Base-by-base conservation (phyloP, 1,140 invertebrate species). In the Macrotrachela quadricornifera region DNA sequence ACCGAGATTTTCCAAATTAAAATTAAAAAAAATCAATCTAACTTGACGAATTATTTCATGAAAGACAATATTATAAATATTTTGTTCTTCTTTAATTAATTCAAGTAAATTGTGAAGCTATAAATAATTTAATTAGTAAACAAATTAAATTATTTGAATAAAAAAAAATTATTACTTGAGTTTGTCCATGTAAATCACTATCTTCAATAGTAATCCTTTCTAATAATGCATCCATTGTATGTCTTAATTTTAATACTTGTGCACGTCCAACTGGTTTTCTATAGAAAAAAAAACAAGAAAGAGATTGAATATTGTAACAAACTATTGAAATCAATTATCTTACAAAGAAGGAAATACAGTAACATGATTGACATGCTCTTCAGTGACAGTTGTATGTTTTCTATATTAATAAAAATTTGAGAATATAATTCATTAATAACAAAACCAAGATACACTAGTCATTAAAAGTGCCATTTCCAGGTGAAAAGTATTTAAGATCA, bases 21-120 rank as follows among this genome's bases (percentile, higher is more conserved):
- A 38, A n/a, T 45, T n/a, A 13, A 16, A 17, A 30, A 15, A 30
- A 6, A 43, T 36, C 9, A 42, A 42, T 11, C 58, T 51, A 51
- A 66, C 64, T 62, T 70, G 67, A 56, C 67, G 51, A 38, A 70
- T 70, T 1, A 70, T 53, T 58, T 70, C 68, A 58, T 69, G 67
- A 57, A 70, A 70, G 10, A 70, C 56, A 44, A 68, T 59, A 51
- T 70, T 69, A 56, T 68, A 70, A 40, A 70, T 67, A 49, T 69
- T 62, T 53, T 70, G 68, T 57, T 70, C 68, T 52, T 66, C 66
- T 59, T 69, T 70, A 10, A 70, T 67, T 44, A 69, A 55, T 51
- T 69, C 64, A 43, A 70, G 55, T 38, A 70, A 57, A 50, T 69
- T 68, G 50, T 70, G 68, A 58, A 70, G 65, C 66, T 68, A 57